Base-by-base conservation (phyloP, 2,888 invertebrate species). In the Bruchidius siliquastri region DNA sequence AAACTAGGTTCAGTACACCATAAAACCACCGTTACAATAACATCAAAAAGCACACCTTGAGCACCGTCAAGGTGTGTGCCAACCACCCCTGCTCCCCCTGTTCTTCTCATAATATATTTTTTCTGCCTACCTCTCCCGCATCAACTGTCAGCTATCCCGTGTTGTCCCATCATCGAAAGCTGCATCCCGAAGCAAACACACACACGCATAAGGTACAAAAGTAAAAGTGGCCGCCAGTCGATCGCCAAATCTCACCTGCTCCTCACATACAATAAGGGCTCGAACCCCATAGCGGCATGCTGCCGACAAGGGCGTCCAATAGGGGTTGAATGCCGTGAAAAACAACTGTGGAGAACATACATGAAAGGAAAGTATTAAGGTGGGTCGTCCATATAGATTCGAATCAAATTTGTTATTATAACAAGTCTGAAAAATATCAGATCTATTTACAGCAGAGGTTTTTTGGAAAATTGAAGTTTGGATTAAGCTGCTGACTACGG, bases 191-290 rank as follows among this genome's bases (percentile, higher is more conserved):
- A 49, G 18, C 49, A 18, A 49, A 49, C 18, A 49, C 18, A 49
- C 18, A 26, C 26, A 49, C 49, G 18, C 49, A 49, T 49, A 49
- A 49, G 49, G 49, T 49, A 49, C 49, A 49, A 49, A 49, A 49
- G 49, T 49, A 49, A 49, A 49, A 49, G 49, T 49, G 49, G 75
- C 77, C 71, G 78, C 76, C 76, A 76, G 79, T 4, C 82, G 81
- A 79, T 80, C 81, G 82, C 82, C 80, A 80, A 78, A 81, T 80
- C 81, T 78, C 83, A 82, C 83, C 82, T 82, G 82, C 82, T 78
- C 78, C 75, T 78, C 76, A 49, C 26, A 26, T 26, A 26, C 49
- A 49, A 49, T 49, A 49, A 49, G 18, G 49, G 49, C 6, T 13
- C 49, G 49, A 49, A 49, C 49, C 49, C 49, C 18, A 49, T 49